phyloP scores from a whole-genome alignment of 2,888 invertebrate genomes.

The Melinopterus prodromus region DNA sequence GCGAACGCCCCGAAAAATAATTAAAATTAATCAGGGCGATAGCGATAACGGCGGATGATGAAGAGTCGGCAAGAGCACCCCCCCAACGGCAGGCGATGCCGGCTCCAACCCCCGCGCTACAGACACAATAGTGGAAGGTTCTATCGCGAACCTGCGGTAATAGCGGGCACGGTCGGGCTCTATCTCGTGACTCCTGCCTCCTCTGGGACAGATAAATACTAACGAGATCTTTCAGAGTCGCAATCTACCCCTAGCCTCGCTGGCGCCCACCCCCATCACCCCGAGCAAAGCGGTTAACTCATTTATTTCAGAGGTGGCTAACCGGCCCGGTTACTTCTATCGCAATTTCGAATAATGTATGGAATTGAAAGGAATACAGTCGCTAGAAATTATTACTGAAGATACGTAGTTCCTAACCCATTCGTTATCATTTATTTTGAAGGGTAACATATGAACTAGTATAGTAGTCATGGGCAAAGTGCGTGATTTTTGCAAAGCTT shows the following conservation, averaged over 20 bases:
- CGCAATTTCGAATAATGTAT: not conserved
- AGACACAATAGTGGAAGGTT: slow-evolving; percentile 36
- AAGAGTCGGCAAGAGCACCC: slow-evolving; percentile 49
- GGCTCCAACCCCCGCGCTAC: not conserved
- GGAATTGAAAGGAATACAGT: not conserved
- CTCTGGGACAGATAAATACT: slow-evolving; percentile 61
- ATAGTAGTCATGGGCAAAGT: too few species aligned
- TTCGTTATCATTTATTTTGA: too few species aligned
- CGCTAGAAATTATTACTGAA: too few species aligned
- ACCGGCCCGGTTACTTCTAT: not conserved
- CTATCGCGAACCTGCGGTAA: slow-evolving; percentile 44
- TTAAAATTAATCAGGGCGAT: slow-evolving; percentile 60
- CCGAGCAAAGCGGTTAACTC: not conserved
- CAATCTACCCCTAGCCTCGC: slow-evolving; percentile 52
- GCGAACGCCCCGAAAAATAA: slow-evolving; percentile 49
- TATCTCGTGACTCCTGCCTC: slow-evolving; percentile 51
- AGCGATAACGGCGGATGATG: slow-evolving; percentile 58
- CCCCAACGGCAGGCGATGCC: slow-evolving; percentile 26
- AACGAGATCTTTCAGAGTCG: slow-evolving; percentile 60
- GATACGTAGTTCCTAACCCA: too few species aligned
- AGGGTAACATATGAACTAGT: too few species aligned
- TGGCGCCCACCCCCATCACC: not conserved
- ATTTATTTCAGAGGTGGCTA: not conserved
- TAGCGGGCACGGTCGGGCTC: slow-evolving; percentile 49
- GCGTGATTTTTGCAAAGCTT: too few species aligned